Base-by-base conservation (phyloP, 2,888 invertebrate species). In the Sarcophaga subvicina region DNA sequence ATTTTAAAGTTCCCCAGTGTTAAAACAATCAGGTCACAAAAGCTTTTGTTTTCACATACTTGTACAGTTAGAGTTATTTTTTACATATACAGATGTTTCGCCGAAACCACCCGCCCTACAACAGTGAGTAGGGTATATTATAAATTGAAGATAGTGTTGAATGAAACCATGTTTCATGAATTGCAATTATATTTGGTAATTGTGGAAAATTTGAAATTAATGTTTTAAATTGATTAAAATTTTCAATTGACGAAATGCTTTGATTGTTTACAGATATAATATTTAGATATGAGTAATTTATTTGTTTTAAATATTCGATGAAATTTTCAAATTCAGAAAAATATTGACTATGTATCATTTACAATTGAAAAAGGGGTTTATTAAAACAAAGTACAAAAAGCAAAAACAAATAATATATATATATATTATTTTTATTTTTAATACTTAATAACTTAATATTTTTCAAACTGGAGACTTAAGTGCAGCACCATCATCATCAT, bases 161-260 rank as follows among this genome's bases (percentile, higher is more conserved):
- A n/a, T 71, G 6, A 71, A 83, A 59, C 82, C 77, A 83, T 3
- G 82, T 72, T 54, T 83, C 77, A 22, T 77, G 77, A 37, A 83
- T 37, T 14, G 71, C 71, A 4, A 83, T 72, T 37, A 83, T 49
- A 59, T 66, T 25, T 2, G 83, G 77, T 14, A 77, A 27, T 17
- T 37, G 25, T 8, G 25, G n/a, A 47, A 77, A 71, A 17, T 20
- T 49, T 17, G 10, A 5, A 17, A 83, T 37, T 20, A 83, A 10
- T 22, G n/a, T n/a, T 71, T 60, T 83, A 72, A 77, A 83, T 60
- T 72, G 70, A 72, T 83, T 77, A 37, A 82, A 77, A 59, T 71
- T 82, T 49, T 4, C 14, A 12, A 80, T 14, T n/a, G 79, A 79
- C 5, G 71, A 79, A 64, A 79, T 79, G 63, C 79, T 79, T 69